Percentiles rank a stretch among this genome's conserved stretches.
phyloP scores from a whole-genome alignment of 2,888 invertebrate species.

The Aquatica leii region DNA sequence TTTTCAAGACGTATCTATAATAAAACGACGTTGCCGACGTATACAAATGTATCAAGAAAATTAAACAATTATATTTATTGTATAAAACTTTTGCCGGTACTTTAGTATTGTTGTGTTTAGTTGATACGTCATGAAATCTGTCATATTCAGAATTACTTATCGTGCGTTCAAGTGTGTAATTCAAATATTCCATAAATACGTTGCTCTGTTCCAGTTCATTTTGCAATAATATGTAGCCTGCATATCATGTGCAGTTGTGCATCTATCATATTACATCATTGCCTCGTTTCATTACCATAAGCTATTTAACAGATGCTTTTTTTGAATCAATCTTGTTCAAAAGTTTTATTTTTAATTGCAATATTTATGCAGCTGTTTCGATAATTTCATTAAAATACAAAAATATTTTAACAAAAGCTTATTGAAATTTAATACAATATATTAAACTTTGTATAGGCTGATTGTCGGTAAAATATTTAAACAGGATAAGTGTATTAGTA shows the following conservation, averaged over 20 bases:
- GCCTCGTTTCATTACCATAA: conserved; percentile 29
- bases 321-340: conserved; percentile 1
- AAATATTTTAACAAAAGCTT: too few relatives aligned
- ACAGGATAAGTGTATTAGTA: too few relatives aligned
- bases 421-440: too few relatives aligned
- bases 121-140: conserved; percentile 27
- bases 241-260: conserved; percentile 44
- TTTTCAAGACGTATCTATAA: conserved; percentile 8
- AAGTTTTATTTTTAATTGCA: neutral
- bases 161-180: conserved; percentile 42
- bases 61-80: neutral
- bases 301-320: conserved; percentile 28
- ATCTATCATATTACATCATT: conserved; percentile 43
- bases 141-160: conserved; percentile 41
- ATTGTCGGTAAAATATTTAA: too few relatives aligned
- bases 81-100: neutral
- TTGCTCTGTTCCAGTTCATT: conserved; percentile 46
- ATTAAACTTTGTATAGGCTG: too few relatives aligned
- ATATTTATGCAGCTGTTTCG: too few relatives aligned
- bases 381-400: too few relatives aligned
- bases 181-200: conserved; percentile 49
- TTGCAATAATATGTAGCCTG: conserved; percentile 42
- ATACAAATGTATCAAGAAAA: too few relatives aligned
- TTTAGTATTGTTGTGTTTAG: conserved; percentile 3
- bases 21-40: too few relatives aligned